Evolutionary conservation across 1,140 invertebrate species (phyloP).

Genomic region (Centruroides vittatus): DNA sequence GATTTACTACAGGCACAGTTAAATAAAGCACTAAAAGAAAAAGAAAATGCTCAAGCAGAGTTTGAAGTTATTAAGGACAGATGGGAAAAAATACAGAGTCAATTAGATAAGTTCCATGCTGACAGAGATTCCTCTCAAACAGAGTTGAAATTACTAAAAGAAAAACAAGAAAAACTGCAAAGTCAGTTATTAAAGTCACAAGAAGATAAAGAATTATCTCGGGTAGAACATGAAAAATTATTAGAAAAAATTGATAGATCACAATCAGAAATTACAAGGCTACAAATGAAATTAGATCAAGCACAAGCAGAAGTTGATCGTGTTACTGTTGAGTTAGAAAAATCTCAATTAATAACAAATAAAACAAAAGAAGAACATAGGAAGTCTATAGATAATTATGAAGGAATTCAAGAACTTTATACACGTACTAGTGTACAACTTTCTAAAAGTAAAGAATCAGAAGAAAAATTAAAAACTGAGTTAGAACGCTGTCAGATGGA

Average conservation of each 20-base stretch:
- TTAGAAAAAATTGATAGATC: constrained; percentile 80
- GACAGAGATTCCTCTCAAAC: constrained; percentile 65
- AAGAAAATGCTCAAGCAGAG: constrained; percentile 66
- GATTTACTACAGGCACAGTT: constrained; percentile 64
- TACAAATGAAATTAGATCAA: constrained; percentile 68
- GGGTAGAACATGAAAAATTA: constrained; percentile 82
- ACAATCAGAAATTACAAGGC: constrained; percentile 76
- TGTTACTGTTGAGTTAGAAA: constrained; percentile 69
- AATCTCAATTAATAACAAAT: constrained; percentile 54
- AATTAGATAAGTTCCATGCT: constrained; percentile 40
- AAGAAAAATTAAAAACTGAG: constrained; percentile 80
- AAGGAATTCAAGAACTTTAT: constrained; percentile 69
- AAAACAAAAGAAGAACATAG: constrained; percentile 73
- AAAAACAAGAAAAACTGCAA: constrained; percentile 73
- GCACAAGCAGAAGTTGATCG: constrained; percentile 72
- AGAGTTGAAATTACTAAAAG: constrained; percentile 72
- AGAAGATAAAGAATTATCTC: constrained; percentile 71
- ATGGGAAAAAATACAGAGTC: constrained; percentile 55
- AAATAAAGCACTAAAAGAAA: constrained; percentile 64
- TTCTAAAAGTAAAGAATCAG: constrained; percentile 67
- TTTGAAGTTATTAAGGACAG: constrained; percentile 69
- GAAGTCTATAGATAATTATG: constrained; percentile 67
- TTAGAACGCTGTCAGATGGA: constrained; percentile 61
- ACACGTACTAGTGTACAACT: constrained; percentile 68
- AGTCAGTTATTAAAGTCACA: constrained; percentile 60